These are phyloP conservation scores for Spisula solida DNA, from an alignment of 2,888 invertebrate species.

Conservation along the genomic window DNA sequence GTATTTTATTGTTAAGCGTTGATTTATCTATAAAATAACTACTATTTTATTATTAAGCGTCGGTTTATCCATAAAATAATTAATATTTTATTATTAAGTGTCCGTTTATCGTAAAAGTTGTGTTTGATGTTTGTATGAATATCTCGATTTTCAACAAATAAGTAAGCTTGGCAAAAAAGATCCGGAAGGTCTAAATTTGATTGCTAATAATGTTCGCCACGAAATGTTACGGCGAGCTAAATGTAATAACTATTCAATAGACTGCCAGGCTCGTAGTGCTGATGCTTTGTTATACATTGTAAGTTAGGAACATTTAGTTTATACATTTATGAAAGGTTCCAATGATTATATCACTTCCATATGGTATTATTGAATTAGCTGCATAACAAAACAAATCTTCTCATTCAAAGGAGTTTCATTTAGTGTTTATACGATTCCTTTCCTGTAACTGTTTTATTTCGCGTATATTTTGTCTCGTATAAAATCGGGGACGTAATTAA, in stretches of 20 bases:
- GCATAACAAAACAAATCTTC: neutral
- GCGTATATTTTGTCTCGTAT: conserved; percentile 4
- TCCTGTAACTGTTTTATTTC: neutral
- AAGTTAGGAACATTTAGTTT: neutral
- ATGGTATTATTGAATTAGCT: neutral
- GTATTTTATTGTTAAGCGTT: too few relatives aligned
- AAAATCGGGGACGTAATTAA: conserved; percentile 33
- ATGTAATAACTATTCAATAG: neutral
- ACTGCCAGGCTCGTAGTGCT: neutral
- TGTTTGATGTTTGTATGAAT: too few relatives aligned
- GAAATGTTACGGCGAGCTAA: too few relatives aligned
- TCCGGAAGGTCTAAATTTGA: too few relatives aligned
- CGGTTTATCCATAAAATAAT: too few relatives aligned
- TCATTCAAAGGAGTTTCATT: conserved; percentile 1
- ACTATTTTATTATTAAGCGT: too few relatives aligned
- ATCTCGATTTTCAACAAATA: neutral
- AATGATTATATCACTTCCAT: neutral
- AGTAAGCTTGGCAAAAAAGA: too few relatives aligned
- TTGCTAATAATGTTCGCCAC: too few relatives aligned
- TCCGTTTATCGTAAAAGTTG: too few relatives aligned
- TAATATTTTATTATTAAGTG: too few relatives aligned
- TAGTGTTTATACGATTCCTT: neutral
- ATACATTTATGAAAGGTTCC: neutral
- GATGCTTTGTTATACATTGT: neutral
- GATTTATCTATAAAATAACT: too few relatives aligned